A percentile compares a stretch with the other conserved stretches of the same genome.
These are phyloP conservation scores for Burhinus bistriatus DNA, from an alignment of 2,113 vertebrate species.

Conservation along the genomic window DNA sequence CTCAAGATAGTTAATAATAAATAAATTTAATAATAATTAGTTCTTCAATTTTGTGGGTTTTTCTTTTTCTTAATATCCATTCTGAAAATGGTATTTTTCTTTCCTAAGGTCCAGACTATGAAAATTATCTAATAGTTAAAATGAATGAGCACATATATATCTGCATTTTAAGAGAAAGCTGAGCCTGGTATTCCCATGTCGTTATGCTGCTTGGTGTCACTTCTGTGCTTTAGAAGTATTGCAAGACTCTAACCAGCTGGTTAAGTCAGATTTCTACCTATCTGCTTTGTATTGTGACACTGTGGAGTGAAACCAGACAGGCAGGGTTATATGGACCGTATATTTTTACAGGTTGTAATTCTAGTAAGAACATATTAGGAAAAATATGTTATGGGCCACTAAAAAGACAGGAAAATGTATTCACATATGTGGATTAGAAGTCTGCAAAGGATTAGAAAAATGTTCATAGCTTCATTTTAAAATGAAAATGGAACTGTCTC, in stretches of 20 bases:
- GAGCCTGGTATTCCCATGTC: neutral
- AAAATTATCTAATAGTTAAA: neutral
- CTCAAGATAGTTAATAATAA: neutral
- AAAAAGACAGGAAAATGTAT: neutral
- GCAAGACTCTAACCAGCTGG: neutral
- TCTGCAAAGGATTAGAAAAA: neutral
- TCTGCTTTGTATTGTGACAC: neutral
- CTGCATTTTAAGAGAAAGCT: neutral
- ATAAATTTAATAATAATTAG: neutral
- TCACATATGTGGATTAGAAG: neutral
- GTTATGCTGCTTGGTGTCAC: neutral
- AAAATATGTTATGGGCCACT: neutral
- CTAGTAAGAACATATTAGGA: neutral
- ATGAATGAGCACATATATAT: neutral
- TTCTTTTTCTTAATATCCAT: neutral
- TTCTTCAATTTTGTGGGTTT: neutral
- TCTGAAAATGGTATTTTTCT: neutral
- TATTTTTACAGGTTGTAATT: neutral
- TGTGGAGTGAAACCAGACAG: neutral
- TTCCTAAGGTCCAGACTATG: neutral
- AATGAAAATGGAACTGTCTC: neutral
- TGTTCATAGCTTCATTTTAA: neutral
- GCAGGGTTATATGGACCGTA: neutral
- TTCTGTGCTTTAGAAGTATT: neutral
- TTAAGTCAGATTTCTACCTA: neutral